Evolutionary conservation across 2,797 vertebrate species (phyloP).

Genomic region (Myoxocephalus aenaeus): DNA sequence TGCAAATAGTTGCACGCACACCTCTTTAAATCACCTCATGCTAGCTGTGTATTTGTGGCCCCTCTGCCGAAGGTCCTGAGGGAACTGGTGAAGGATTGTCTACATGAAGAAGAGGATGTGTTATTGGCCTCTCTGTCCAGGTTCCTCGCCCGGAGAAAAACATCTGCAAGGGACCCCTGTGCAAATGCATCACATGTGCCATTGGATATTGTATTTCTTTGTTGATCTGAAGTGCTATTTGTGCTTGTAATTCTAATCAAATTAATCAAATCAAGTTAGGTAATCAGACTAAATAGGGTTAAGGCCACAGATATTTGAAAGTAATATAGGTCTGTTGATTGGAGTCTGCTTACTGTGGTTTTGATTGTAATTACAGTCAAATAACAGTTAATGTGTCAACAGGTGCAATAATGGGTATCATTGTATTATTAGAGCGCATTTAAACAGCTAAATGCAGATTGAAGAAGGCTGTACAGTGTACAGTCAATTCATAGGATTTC

Average conservation of each 20-base stretch:
- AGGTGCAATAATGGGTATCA: not conserved
- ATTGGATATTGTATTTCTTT: conserved; percentile 59
- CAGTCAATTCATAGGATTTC: not conserved
- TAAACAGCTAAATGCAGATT: not conserved
- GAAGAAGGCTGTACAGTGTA: not conserved
- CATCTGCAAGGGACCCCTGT: conserved; percentile 49
- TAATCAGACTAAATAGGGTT: not conserved
- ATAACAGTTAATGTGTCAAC: not conserved
- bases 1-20: not conserved
- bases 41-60: conserved; percentile 30
- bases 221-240: not conserved
- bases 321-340: not conserved
- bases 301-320: not conserved
- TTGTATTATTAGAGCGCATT: not conserved
- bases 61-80: conserved; percentile 23
- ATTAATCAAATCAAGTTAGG: not conserved
- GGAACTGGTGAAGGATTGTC: conserved; percentile 23
- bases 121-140: conserved; percentile 32
- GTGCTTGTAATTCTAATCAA: not conserved
- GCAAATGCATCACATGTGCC: conserved; percentile 54
- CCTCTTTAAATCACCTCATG: conserved; percentile 7
- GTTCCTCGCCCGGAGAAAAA: conserved; percentile 51
- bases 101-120: conserved; percentile 42
- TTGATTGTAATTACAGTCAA: not conserved
- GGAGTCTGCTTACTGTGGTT: not conserved